Percentiles rank a stretch among this genome's conserved stretches.
These are phyloP conservation scores for Amaurobius ferox DNA, from an alignment of 2,888 invertebrate genomes.

Conservation along the genomic window DNA sequence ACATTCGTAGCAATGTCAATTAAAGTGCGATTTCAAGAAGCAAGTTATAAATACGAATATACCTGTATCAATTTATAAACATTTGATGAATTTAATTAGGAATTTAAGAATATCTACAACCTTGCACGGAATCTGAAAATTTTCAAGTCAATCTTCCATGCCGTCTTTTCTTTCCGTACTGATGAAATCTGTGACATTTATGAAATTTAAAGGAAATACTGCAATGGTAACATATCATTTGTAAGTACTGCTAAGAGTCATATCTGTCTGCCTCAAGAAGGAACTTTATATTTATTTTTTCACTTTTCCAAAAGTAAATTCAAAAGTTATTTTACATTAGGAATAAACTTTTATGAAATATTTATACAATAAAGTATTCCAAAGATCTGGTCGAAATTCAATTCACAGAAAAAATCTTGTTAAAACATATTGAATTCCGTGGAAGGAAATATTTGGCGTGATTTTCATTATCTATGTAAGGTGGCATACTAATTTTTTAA, in stretches of 20 bases:
- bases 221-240: neutral
- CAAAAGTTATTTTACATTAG: neutral
- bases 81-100: too few species aligned
- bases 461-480: slow-evolving; percentile 28
- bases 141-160: too few species aligned
- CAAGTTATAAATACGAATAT: too few species aligned
- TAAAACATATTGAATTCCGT: slow-evolving; percentile 21
- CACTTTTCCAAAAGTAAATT: neutral
- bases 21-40: too few species aligned
- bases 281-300: neutral
- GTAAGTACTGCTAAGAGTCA: neutral
- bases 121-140: too few species aligned
- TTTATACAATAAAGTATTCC: slow-evolving; percentile 17
- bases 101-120: too few species aligned
- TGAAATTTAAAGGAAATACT: too few species aligned
- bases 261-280: neutral
- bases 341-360: neutral
- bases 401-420: slow-evolving; percentile 16
- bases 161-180: too few species aligned
- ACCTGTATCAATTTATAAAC: too few species aligned
- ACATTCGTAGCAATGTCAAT: too few species aligned
- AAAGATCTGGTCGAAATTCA: slow-evolving; percentile 13
- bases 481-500: slow-evolving; percentile 12
- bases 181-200: too few species aligned
- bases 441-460: slow-evolving; percentile 58